Conservation (phyloP, 2,113 vertebrate genomes). For the Urocitellus parryii region DNA sequence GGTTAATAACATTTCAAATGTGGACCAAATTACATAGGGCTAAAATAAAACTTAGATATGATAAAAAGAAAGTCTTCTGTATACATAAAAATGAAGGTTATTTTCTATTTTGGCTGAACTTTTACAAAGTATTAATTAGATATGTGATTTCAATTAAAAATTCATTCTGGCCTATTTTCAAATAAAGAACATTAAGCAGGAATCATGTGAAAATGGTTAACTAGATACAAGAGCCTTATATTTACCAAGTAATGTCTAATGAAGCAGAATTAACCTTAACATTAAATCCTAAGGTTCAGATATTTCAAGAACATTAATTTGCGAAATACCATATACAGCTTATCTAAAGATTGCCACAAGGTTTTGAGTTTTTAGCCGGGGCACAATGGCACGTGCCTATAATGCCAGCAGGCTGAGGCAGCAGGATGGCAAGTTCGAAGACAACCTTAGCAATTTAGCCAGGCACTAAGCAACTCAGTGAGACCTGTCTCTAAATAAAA, state of each 20-base stretch:
- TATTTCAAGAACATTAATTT: conserved; percentile 48
- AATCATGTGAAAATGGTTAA: conserved; percentile 47
- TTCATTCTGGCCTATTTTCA: conserved; percentile 51
- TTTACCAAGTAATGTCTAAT: conserved; percentile 53
- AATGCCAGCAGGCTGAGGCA: too few species aligned
- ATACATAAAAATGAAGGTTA: conserved; percentile 50
- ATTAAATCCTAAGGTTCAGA: conserved; percentile 43
- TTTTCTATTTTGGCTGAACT: conserved; percentile 60
- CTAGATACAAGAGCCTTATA: background rate
- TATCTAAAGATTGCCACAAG: background rate
- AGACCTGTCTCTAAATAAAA: too few species aligned
- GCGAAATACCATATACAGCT: background rate
- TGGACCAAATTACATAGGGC: conserved; percentile 30
- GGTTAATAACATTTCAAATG: conserved; percentile 76
- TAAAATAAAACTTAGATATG: conserved; percentile 59
- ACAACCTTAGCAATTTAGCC: too few species aligned
- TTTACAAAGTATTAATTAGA: conserved; percentile 65
- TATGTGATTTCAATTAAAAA: conserved; percentile 60
- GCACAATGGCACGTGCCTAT: too few species aligned
- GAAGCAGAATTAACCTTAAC: conserved; percentile 22
- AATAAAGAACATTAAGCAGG: conserved; percentile 31
- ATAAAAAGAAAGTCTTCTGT: background rate
- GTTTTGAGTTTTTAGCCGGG: background rate
- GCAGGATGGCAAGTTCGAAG: too few species aligned
- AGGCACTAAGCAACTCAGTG: too few species aligned